Conservation (phyloP, 2,888 invertebrate species). For the Athrips mouffetella region DNA sequence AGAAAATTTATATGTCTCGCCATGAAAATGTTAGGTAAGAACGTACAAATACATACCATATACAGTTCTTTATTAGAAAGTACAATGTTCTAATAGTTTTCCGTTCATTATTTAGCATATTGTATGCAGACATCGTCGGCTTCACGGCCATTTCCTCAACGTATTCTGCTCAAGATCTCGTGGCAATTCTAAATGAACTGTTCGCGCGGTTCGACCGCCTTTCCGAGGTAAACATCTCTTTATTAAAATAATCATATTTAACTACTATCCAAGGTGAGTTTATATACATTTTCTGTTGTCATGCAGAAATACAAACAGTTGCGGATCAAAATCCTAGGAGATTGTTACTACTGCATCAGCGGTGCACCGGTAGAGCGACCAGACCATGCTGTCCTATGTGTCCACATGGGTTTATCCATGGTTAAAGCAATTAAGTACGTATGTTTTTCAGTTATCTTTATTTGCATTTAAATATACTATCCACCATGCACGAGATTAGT, state of each 20-base stretch:
- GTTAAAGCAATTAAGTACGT: slow-evolving; percentile 95
- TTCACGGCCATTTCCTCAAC: slow-evolving; percentile 98
- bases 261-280: not conserved
- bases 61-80: not conserved
- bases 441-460: not conserved
- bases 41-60: too few species aligned
- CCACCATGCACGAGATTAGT: too few species aligned
- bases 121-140: slow-evolving; percentile 98
- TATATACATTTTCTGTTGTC: not conserved
- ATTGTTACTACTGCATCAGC: slow-evolving; percentile 98
- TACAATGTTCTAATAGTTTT: not conserved
- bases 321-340: slow-evolving; percentile 96
- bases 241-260: not conserved
- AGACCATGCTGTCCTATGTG: slow-evolving; percentile 95
- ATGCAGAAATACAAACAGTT: slow-evolving; percentile 94
- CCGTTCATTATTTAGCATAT: slow-evolving; percentile 82
- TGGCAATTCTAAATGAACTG: slow-evolving; percentile 96
- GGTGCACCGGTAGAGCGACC: slow-evolving; percentile 94
- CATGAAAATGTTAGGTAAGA: slow-evolving; percentile 97
- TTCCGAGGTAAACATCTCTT: slow-evolving; percentile 79
- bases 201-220: slow-evolving; percentile 97
- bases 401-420: slow-evolving; percentile 98
- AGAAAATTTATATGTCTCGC: slow-evolving; percentile 98
- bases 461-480: too few species aligned
- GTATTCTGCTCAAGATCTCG: slow-evolving; percentile 96